Percentiles rank a stretch among this genome's conserved stretches.
phyloP scores from a whole-genome alignment of 2,888 invertebrate genomes.

The Cheilosia pagana region DNA sequence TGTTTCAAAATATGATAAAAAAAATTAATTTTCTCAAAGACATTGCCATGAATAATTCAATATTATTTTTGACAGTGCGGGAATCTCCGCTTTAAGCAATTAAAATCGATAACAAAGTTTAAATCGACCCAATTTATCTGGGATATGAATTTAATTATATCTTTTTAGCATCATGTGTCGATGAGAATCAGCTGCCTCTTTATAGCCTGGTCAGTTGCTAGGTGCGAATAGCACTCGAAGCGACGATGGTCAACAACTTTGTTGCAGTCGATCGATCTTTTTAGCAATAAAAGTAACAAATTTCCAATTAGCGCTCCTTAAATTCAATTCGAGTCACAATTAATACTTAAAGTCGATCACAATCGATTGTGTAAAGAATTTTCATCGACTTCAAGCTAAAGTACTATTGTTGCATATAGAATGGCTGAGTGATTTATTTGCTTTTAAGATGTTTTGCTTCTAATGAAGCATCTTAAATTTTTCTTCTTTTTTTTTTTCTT shows the following conservation, averaged over 20 bases:
- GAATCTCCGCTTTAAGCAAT: neutral
- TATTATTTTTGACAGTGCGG: no score
- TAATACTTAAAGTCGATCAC: slow-evolving; percentile 38
- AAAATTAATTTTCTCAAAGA: neutral
- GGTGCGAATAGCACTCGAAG: slow-evolving; percentile 3
- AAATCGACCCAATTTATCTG: neutral
- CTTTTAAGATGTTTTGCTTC: slow-evolving; percentile 17
- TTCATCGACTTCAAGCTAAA: neutral
- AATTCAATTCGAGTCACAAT: slow-evolving; percentile 17
- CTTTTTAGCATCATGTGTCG: slow-evolving; percentile 25
- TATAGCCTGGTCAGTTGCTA: slow-evolving; percentile 7
- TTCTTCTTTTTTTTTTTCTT: neutral
- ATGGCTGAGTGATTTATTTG: slow-evolving; percentile 20
- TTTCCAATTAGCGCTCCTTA: slow-evolving; percentile 6
- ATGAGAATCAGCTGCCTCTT: neutral
- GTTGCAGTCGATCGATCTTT: neutral
- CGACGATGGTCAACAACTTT: slow-evolving; percentile 14
- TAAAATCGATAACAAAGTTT: slow-evolving; percentile 13
- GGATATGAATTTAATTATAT: slow-evolving; percentile 8
- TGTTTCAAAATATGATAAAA: neutral
- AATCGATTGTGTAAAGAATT: slow-evolving; percentile 11
- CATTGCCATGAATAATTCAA: neutral
- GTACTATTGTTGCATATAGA: neutral
- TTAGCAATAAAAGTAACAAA: neutral
- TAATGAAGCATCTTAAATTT: slow-evolving; percentile 5